Conservation (phyloP, 1,140 invertebrate genomes). For the Trichonephila clavipes region DNA sequence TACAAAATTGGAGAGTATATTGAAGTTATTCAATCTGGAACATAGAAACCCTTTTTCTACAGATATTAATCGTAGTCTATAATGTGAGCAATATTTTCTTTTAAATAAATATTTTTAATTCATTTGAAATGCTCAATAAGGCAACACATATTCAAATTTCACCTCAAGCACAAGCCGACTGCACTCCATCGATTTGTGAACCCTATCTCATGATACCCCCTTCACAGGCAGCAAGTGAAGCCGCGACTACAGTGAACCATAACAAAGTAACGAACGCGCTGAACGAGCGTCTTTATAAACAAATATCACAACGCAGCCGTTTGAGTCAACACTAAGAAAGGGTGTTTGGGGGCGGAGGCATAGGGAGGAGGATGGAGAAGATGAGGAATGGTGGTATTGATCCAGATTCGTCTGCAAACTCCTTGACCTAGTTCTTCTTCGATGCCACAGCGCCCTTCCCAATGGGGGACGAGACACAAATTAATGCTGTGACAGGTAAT, state of each 20-base stretch:
- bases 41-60: no score
- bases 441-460: not conserved
- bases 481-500: not conserved
- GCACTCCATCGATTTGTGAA: not conserved
- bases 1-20: no score
- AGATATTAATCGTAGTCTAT: no score
- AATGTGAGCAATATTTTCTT: no score
- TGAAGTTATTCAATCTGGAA: no score
- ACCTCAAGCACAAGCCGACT: not conserved
- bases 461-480: not conserved
- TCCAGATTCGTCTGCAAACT: slow-evolving; percentile 73
- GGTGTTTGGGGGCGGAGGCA: not conserved
- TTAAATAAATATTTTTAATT: no score
- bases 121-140: no score
- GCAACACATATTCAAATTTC: not conserved
- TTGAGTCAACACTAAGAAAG: slow-evolving; percentile 45
- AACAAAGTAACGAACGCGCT: slow-evolving; percentile 45
- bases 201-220: not conserved
- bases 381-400: slow-evolving; percentile 59
- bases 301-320: not conserved
- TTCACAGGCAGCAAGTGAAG: not conserved
- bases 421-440: slow-evolving; percentile 62
- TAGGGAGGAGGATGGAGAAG: slow-evolving; percentile 38
- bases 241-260: not conserved
- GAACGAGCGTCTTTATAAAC: slow-evolving; percentile 1